phyloP scores from a whole-genome alignment of 2,888 invertebrate species.

The Piscicola geometra region DNA sequence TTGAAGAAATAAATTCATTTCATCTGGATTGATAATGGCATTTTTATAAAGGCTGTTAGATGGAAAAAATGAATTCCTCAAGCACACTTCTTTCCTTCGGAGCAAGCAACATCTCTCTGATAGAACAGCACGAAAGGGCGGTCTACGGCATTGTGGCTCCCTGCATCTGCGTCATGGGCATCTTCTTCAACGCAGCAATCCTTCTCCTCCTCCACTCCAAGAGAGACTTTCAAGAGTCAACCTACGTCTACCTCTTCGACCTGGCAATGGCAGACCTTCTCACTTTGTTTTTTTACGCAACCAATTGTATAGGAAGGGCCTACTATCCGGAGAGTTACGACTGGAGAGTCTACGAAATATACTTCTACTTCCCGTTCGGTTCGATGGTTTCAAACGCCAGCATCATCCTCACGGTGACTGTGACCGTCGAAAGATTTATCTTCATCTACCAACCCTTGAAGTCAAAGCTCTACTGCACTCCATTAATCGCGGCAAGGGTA shows the following conservation, averaged over 20 bases:
- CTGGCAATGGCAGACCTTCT: slow-evolving; percentile 41
- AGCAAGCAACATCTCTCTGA: background rate
- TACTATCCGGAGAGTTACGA: slow-evolving; percentile 20
- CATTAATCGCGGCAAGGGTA: slow-evolving; percentile 30
- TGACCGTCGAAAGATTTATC: slow-evolving; percentile 39
- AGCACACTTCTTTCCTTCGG: too few relatives aligned
- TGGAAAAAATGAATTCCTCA: too few relatives aligned
- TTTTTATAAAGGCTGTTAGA: too few relatives aligned
- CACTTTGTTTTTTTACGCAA: slow-evolving; percentile 37
- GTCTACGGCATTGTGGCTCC: slow-evolving; percentile 37
- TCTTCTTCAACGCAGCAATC: slow-evolving; percentile 40
- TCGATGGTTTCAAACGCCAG: slow-evolving; percentile 39
- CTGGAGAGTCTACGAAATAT: slow-evolving; percentile 39
- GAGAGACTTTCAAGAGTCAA: slow-evolving; percentile 38
- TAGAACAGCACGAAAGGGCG: slow-evolving; percentile 18
- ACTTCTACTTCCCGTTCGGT: slow-evolving; percentile 40
- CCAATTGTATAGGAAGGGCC: slow-evolving; percentile 39
- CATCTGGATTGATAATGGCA: too few relatives aligned
- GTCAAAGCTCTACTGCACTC: slow-evolving; percentile 37
- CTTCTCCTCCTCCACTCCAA: slow-evolving; percentile 31
- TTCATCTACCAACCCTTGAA: slow-evolving; percentile 40
- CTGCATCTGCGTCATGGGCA: slow-evolving; percentile 37
- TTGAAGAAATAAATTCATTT: too few relatives aligned
- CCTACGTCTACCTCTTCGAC: slow-evolving; percentile 39
- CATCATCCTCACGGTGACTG: slow-evolving; percentile 39